phyloP scores from a whole-genome alignment of 1,140 invertebrate genomes.

The Lasioglossum albipes region DNA sequence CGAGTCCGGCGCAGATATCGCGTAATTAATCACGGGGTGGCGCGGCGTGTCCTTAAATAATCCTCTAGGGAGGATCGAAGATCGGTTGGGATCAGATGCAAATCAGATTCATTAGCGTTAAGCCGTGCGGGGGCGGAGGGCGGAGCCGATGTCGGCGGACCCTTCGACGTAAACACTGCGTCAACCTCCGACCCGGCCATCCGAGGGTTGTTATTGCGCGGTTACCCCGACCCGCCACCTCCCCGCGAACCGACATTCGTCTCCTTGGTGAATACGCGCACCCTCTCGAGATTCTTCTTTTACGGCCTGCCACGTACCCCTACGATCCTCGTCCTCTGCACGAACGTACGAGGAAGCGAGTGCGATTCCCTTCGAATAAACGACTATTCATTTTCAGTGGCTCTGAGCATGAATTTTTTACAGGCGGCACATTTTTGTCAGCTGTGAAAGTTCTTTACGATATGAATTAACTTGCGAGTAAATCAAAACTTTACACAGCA shows the following conservation, averaged over 20 bases:
- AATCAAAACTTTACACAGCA: too few relatives aligned
- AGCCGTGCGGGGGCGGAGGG: slow-evolving; percentile 62
- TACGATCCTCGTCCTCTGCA: too few relatives aligned
- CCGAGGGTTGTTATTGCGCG: slow-evolving; percentile 70
- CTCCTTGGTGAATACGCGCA: slow-evolving; percentile 46
- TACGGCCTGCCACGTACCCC: neutral
- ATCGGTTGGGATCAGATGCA: slow-evolving; percentile 78
- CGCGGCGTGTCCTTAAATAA: slow-evolving; percentile 68
- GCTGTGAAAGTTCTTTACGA: too few relatives aligned
- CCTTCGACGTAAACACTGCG: slow-evolving; percentile 68
- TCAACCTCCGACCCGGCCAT: slow-evolving; percentile 52
- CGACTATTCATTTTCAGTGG: too few relatives aligned
- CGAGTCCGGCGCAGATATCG: slow-evolving; percentile 36
- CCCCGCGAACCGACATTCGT: slow-evolving; percentile 18
- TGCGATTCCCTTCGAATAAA: too few relatives aligned
- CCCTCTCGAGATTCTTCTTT: slow-evolving; percentile 31
- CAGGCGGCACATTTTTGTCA: too few relatives aligned
- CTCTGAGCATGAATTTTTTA: too few relatives aligned
- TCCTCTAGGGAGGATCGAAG: slow-evolving; percentile 71
- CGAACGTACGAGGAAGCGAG: too few relatives aligned
- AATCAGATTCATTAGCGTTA: slow-evolving; percentile 79
- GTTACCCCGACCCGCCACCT: slow-evolving; percentile 58
- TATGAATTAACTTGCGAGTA: too few relatives aligned
- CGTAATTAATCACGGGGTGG: slow-evolving; percentile 58
- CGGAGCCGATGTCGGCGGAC: slow-evolving; percentile 37